Evolutionary conservation across 2,888 invertebrate genomes (phyloP).

Genomic region (Luperina testacea): DNA sequence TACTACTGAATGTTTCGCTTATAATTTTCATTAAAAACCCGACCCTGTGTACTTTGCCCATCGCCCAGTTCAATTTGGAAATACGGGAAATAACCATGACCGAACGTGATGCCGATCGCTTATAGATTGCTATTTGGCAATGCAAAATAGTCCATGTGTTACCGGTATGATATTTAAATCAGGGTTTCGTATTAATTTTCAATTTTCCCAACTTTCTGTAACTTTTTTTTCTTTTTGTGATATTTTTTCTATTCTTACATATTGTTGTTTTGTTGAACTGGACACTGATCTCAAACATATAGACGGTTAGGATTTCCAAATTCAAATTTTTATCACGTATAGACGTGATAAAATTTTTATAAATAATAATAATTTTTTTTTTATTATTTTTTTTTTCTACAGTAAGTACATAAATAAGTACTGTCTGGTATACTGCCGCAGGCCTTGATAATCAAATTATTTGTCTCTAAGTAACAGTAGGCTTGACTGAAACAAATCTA

Average conservation of each 20-base stretch:
- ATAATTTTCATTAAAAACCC: conserved; percentile 13
- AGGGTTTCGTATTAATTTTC: not conserved
- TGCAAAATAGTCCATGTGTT: conserved; percentile 12
- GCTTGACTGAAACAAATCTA: not conserved
- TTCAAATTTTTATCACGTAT: no score
- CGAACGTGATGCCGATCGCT: conserved; percentile 2
- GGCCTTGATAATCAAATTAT: not conserved
- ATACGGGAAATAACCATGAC: conserved; percentile 26
- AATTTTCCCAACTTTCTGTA: not conserved
- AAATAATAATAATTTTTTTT: no score
- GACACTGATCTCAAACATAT: not conserved
- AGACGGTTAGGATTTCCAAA: not conserved
- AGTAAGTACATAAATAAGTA: not conserved
- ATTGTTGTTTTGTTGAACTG: not conserved
- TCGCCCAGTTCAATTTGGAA: conserved; percentile 31
- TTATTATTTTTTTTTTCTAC: no score
- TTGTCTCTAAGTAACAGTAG: not conserved
- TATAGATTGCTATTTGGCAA: conserved; percentile 40
- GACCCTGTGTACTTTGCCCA: conserved; percentile 20
- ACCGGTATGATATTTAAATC: not conserved
- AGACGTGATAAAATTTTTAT: no score
- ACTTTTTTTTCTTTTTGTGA: not conserved
- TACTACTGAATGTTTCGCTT: conserved; percentile 17
- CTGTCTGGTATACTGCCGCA: not conserved
- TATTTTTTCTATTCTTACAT: not conserved